Evolutionary conservation across 2,113 vertebrate genomes (phyloP).

Genomic region (Hylia prasina): DNA sequence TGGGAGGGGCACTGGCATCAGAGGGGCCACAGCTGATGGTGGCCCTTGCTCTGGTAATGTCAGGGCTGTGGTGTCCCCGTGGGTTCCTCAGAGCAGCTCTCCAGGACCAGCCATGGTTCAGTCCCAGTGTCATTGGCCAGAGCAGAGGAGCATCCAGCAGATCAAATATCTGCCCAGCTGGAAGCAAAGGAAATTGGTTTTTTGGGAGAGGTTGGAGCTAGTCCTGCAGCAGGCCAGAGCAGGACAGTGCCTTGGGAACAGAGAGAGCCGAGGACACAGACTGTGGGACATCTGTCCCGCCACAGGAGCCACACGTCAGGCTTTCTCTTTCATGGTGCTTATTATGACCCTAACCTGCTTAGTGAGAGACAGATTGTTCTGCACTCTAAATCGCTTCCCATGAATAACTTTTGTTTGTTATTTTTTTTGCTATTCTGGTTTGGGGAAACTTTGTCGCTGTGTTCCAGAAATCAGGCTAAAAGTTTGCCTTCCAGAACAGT

Average conservation of each 20-base stretch:
- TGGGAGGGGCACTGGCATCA: neutral
- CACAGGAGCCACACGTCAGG: neutral
- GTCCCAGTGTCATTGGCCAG: too few species aligned
- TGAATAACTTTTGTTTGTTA: neutral
- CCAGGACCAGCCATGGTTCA: neutral
- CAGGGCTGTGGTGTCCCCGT: accelerated
- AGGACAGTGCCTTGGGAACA: neutral
- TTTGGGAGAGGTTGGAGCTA: neutral
- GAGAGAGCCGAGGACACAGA: neutral
- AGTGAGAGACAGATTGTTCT: neutral
- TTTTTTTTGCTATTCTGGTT: neutral
- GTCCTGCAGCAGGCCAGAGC: neutral
- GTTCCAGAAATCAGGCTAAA: neutral
- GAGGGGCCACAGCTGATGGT: neutral
- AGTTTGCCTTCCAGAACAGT: neutral
- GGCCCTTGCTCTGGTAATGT: neutral
- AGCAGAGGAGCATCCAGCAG: neutral
- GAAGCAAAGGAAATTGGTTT: neutral
- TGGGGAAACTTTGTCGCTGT: neutral
- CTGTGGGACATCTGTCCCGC: neutral
- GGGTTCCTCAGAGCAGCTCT: neutral
- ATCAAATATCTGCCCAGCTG: neutral
- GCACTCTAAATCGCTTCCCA: neutral
- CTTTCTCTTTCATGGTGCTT: neutral
- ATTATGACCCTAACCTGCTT: neutral